These are phyloP conservation scores for Strix uralensis DNA, from an alignment of 2,113 vertebrate species.

Conservation along the genomic window DNA sequence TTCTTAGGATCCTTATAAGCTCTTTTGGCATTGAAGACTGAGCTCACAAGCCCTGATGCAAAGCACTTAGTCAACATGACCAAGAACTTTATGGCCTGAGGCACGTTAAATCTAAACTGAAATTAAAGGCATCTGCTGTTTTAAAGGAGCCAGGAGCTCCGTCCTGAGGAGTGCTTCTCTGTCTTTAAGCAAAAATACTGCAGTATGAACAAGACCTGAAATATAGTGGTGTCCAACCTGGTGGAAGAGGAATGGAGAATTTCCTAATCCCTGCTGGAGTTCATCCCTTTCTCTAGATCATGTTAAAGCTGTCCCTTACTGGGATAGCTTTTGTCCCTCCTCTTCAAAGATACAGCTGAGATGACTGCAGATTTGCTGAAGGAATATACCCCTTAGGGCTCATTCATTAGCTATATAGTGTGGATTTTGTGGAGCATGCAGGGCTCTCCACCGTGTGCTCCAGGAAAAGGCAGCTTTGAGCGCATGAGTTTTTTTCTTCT, in stretches of 20 bases:
- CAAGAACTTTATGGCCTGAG: neutral
- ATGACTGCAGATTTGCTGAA: neutral
- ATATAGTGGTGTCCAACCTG: neutral
- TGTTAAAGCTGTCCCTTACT: neutral
- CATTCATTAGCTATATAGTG: neutral
- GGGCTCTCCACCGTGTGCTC: neutral
- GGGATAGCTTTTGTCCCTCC: neutral
- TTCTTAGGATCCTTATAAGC: neutral
- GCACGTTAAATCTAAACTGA: neutral
- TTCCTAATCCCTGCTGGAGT: neutral
- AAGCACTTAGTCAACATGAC: neutral
- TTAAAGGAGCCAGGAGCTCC: neutral
- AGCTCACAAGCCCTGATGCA: slow-evolving; percentile 8
- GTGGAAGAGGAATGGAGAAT: neutral
- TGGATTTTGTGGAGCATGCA: neutral
- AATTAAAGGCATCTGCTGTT: neutral
- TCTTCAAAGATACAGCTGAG: neutral
- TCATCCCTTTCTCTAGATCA: neutral
- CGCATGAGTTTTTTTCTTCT: neutral
- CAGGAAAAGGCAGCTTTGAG: neutral
- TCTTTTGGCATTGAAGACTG: neutral
- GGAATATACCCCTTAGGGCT: neutral
- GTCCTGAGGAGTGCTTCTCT: neutral
- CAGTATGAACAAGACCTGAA: neutral
- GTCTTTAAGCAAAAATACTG: neutral